Evolutionary conservation across 2,888 invertebrate species (phyloP), one percentile per base, ranked within the genome.

Genomic region (Eilema griseolum): DNA sequence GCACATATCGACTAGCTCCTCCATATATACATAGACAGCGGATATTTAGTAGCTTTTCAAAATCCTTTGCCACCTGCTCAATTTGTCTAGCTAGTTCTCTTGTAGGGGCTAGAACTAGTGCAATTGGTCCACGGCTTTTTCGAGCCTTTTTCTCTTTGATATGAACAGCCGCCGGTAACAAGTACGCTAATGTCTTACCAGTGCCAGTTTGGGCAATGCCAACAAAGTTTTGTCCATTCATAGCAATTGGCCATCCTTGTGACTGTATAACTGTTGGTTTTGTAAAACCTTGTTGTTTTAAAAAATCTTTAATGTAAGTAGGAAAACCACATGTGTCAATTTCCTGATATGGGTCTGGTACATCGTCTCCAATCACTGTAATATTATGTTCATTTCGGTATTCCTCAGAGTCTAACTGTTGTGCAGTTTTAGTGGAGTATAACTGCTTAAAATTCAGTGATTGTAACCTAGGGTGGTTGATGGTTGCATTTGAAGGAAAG

Each of bases 141-240:
- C 96, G 96, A 20, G 96, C 96, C 68, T 96, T 96, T 83, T 97
- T 98, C 81, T 98, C 97, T 84, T 97, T 97, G 66, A 98, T 97
- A 86, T 98, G 98, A 59, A 98, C 97, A 75, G 98, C 97, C 14
- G 98, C 98, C 72, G 98, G 98, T 76, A 97, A 89, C 72, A 97
- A 96, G 88, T 97, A 98, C 86, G 97, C 97, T 46, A 97, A 94
- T 23, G 97, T 97, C 89, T 97, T 97, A 3, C 97, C 97, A 41
- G 97, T 97, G 56, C 97, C 97, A 26, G 97, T 97, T 90, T 98
- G 97, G 11, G 98, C 98, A 83, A 98, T 98, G 37, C 98, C 98
- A 77, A 98, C 98, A 95, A 98, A 96, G 88, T 98, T 98, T 75
- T 96, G 92, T 0, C 98, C 98, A 83, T 96, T 96, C 88, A 98